Base-by-base conservation (phyloP, 2,797 vertebrate species). In the Lepilemur ruficaudatus region DNA sequence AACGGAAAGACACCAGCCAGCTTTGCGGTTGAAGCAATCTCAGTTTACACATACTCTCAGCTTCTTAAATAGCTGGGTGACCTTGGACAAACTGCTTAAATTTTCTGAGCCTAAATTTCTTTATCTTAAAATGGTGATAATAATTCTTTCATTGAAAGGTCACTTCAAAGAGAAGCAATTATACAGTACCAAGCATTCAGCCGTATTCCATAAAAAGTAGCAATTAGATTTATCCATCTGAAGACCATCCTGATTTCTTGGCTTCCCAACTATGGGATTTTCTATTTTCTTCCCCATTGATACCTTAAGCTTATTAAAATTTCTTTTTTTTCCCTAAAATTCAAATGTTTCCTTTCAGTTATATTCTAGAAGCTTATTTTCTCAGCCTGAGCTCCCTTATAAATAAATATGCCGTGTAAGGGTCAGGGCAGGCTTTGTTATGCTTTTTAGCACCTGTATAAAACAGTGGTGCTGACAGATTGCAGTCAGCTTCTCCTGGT, bases 141-240 rank as follows among this genome's bases (percentile, higher is more conserved):
- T 80, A 93, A 88, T 86, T 93, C 59, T 94, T 91, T 76, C 32
- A 94, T 5, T 35, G 75, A 84, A 93, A 75, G 41, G 18, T 30
- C 96, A 82, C 89, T 93, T 95, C 43, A 93, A 96, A 93, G n/a
- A 90, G 67, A 69, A 93, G 22, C 15, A 73, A 11, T 93, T 80
- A 84, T 76, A 69, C 83, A 89, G 8, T 52, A 18, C 32, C 35
- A 76, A 32, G 52, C 38, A 93, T 46, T 93, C 13, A 7, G 32
- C 8, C 11, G 22, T 65, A 57, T 70, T 93, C 84, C 84, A 70
- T n/a, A 84, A 89, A 96, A 78, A 13, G 65, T 32, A 59, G 7
- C 15, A 61, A 72, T 83, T 72, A 30, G 59, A 63, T 35, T 52
- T 25, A 83, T 35, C 30, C 7, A 28, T 59, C 67, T 52, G 11